Percentiles rank a stretch among this genome's conserved stretches.
Conservation (phyloP, 2,797 vertebrate species). For the Crenichthys baileyi region DNA sequence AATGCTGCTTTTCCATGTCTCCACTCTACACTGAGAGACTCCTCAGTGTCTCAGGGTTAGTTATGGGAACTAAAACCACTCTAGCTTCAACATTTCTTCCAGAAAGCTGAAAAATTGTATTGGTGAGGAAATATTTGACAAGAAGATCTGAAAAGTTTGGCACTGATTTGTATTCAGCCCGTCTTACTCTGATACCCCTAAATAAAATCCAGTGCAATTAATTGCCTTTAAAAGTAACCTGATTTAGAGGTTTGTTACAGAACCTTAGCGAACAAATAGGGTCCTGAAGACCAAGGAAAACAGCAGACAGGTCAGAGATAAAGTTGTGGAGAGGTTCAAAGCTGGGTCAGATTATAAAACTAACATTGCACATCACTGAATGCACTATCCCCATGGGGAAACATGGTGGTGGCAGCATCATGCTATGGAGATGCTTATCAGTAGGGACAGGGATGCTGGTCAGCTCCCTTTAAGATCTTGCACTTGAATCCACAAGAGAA, state of each 20-base stretch:
- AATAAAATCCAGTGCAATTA: too few relatives aligned
- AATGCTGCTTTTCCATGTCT: constrained; percentile 74
- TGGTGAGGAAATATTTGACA: not conserved
- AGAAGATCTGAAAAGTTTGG: constrained; percentile 16
- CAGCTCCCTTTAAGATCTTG: constrained; percentile 44
- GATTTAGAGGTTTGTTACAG: too few relatives aligned
- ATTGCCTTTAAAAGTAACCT: too few relatives aligned
- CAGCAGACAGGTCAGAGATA: not conserved
- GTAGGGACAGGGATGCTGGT: too few relatives aligned
- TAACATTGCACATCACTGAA: not conserved
- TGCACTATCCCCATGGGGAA: not conserved
- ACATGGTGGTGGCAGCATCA: constrained; percentile 5
- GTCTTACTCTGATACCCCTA: too few relatives aligned
- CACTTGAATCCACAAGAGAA: constrained; percentile 49
- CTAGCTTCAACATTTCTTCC: constrained; percentile 8
- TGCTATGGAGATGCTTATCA: not conserved
- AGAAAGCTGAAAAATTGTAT: constrained; percentile 20
- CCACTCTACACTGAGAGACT: constrained; percentile 62
- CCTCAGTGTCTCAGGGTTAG: constrained; percentile 40
- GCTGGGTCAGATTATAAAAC: not conserved
- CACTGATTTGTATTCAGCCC: too few relatives aligned
- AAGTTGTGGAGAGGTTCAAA: not conserved
- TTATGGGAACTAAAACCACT: constrained; percentile 26
- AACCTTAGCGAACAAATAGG: too few relatives aligned
- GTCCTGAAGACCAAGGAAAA: too few relatives aligned